Evolutionary conservation across 2,797 vertebrate genomes (phyloP).

Genomic region (Rhodeus uyekii): DNA sequence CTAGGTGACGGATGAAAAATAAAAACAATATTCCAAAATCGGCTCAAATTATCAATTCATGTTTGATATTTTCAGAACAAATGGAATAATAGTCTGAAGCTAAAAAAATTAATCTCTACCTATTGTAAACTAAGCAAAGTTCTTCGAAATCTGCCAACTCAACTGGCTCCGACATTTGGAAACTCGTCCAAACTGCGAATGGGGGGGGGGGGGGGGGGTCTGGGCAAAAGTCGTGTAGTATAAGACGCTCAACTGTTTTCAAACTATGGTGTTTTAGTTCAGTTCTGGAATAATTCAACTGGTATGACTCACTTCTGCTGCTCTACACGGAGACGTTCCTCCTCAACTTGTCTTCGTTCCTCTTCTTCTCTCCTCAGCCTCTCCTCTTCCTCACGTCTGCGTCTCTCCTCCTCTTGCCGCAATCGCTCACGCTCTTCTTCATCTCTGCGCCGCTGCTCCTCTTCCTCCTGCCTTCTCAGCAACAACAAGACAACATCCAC

Average conservation of each 20-base stretch:
- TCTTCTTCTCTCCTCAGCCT: conserved; percentile 89
- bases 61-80: background rate
- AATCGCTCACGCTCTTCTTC: conserved; percentile 85
- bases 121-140: too few species aligned
- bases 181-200: background rate
- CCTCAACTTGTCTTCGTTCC: conserved; percentile 86
- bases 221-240: background rate
- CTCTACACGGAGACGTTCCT: conserved; percentile 91
- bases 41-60: background rate
- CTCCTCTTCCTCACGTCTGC: conserved; percentile 89
- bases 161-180: background rate
- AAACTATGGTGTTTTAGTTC: background rate
- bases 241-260: background rate
- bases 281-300: background rate
- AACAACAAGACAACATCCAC: conserved; percentile 11
- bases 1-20: background rate
- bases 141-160: too few species aligned
- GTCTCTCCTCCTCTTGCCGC: conserved; percentile 73
- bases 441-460: conserved; percentile 85
- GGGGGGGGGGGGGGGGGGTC: too few species aligned
- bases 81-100: background rate
- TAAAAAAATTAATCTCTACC: too few species aligned
- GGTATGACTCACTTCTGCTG: conserved; percentile 90
- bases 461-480: conserved; percentile 83
- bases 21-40: background rate